A percentile compares a stretch with the other conserved stretches of the same genome.
Conservation (phyloP, 2,113 vertebrate genomes). For the Osmerus eperlanus region DNA sequence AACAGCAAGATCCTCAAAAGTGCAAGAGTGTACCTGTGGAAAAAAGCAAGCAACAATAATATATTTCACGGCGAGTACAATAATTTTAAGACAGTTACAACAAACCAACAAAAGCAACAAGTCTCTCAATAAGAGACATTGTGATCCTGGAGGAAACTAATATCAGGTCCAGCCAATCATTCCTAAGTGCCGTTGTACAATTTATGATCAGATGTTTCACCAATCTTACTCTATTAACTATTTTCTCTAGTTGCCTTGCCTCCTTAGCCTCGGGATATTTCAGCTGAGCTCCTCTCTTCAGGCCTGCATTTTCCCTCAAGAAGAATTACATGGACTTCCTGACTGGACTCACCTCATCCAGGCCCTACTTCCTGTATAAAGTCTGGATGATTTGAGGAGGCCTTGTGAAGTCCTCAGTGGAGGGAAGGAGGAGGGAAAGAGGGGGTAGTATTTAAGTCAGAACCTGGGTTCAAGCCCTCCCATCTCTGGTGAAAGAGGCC, state of each 20-base stretch:
- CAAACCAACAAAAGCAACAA: no score
- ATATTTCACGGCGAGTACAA: no score
- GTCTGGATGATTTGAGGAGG: conserved; percentile 48
- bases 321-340: conserved; percentile 23
- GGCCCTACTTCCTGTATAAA: conserved; percentile 33
- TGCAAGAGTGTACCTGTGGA: no score
- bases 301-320: conserved; percentile 15
- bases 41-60: no score
- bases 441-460: conserved; percentile 56
- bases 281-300: conserved; percentile 21
- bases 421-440: neutral
- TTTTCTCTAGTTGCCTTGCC: neutral
- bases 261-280: neutral
- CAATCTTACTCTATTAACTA: conserved; percentile 5
- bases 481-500: conserved; percentile 60
- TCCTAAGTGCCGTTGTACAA: no score
- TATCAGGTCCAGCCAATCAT: no score
- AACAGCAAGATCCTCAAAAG: no score
- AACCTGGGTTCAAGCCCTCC: conserved; percentile 30
- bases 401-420: conserved; percentile 7
- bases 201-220: conserved; percentile 11
- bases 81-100: no score
- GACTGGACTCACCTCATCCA: conserved; percentile 22
- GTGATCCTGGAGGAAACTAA: no score
- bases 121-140: no score